Conservation (phyloP, 2,888 invertebrate species). For the Caenorhabditis sp. region DNA sequence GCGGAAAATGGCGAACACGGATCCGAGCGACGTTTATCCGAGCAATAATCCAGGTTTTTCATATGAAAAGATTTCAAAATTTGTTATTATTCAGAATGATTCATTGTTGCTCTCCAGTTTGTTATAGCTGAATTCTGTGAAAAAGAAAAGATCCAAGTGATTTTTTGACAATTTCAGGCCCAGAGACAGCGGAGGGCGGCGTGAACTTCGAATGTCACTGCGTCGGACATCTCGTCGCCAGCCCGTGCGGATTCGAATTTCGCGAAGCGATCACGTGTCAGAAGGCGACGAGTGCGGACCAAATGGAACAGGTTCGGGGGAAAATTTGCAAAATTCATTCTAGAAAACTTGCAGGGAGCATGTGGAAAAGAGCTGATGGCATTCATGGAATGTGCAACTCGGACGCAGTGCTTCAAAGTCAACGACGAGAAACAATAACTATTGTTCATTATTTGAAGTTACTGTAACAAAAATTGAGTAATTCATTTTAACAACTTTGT, state of each 20-base stretch:
- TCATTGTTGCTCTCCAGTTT: too few species aligned
- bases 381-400: constrained; percentile 75
- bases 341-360: constrained; percentile 58
- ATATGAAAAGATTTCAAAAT: too few species aligned
- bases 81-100: too few species aligned
- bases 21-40: constrained; percentile 68
- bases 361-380: constrained; percentile 74
- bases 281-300: constrained; percentile 64
- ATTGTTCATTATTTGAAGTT: too few species aligned
- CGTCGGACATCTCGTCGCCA: constrained; percentile 76
- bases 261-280: constrained; percentile 75
- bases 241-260: constrained; percentile 77
- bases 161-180: too few species aligned
- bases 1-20: constrained; percentile 13
- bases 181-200: constrained; percentile 72
- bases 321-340: neutral
- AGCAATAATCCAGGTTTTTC: constrained; percentile 75
- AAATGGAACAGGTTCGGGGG: constrained; percentile 59
- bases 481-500: too few species aligned
- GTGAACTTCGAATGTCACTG: constrained; percentile 79
- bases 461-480: too few species aligned
- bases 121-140: too few species aligned
- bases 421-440: neutral
- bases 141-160: too few species aligned
- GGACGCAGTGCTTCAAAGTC: constrained; percentile 70